Conservation (phyloP, 2,113 vertebrate genomes). For the Otus sunia region DNA sequence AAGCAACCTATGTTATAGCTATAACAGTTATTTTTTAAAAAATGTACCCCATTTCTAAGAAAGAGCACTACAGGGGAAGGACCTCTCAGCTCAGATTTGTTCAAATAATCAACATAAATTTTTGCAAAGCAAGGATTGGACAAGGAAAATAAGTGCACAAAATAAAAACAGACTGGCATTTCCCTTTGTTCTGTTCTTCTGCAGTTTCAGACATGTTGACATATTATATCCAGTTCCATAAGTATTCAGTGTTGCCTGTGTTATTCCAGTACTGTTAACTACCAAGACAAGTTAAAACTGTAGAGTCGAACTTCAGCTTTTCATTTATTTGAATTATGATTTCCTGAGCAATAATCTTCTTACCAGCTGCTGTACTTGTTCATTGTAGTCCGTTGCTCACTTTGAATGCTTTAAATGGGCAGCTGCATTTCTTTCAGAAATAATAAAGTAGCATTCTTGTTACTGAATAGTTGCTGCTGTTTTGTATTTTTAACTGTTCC, state of each 20-base stretch:
- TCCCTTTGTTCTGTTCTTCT: neutral
- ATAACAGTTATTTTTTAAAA: neutral
- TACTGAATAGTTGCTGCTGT: neutral
- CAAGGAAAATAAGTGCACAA: neutral
- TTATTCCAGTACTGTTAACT: neutral
- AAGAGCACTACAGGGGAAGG: neutral
- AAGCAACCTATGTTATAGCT: neutral
- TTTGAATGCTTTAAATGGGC: neutral
- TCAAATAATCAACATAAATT: neutral
- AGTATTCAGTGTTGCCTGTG: neutral
- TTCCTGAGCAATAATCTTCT: neutral
- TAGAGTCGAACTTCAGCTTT: neutral
- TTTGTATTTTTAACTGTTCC: slow-evolving; percentile 15
- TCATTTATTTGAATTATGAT: neutral
- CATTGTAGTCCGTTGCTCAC: neutral
- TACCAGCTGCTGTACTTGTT: neutral
- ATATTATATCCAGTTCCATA: neutral
- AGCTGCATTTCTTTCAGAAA: neutral
- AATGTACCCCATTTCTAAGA: neutral
- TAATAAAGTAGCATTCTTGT: neutral
- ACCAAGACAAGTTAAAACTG: neutral
- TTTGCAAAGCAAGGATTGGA: neutral
- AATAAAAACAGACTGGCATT: neutral
- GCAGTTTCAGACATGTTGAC: neutral
- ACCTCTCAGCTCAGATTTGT: neutral